These are phyloP conservation scores for Lepilemur ruficaudatus DNA, from an alignment of 2,797 vertebrate species.

Conservation along the genomic window DNA sequence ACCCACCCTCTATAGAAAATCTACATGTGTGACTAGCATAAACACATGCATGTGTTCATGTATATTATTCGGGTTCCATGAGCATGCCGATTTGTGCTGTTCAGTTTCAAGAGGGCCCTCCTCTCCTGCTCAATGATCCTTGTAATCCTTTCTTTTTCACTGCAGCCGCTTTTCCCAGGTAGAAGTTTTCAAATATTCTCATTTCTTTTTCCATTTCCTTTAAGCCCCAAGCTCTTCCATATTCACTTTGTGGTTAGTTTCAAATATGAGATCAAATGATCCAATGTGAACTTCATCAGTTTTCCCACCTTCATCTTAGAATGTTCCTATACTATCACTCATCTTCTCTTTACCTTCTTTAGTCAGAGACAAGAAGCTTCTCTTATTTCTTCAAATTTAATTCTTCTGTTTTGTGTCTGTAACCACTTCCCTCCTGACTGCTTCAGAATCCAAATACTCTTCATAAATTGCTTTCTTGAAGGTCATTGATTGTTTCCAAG, in stretches of 20 bases:
- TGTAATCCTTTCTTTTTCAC: not conserved
- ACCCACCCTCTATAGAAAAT: not conserved
- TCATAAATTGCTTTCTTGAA: slow-evolving; percentile 11
- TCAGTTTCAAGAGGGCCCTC: not conserved
- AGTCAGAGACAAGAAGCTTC: not conserved
- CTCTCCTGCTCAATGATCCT: not conserved
- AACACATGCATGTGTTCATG: not conserved
- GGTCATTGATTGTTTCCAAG: not conserved
- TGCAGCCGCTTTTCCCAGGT: not conserved
- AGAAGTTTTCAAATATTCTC: not conserved
- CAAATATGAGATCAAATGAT: not conserved
- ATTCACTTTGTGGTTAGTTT: not conserved
- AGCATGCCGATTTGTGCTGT: not conserved
- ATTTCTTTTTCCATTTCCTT: not conserved
- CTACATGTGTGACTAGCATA: not conserved
- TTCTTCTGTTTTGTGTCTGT: not conserved
- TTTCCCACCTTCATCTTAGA: not conserved
- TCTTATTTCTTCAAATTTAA: slow-evolving; percentile 7
- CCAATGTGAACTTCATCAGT: not conserved
- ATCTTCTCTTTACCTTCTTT: slow-evolving; percentile 6
- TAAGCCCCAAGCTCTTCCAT: not conserved
- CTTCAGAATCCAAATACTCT: not conserved
- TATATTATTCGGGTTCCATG: not conserved
- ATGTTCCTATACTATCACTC: not conserved
- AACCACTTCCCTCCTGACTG: not conserved